Evolutionary conservation across 2,888 invertebrate species (phyloP), one percentile per base, ranked within the genome.

Genomic region (Stenolophus ochropezus): DNA sequence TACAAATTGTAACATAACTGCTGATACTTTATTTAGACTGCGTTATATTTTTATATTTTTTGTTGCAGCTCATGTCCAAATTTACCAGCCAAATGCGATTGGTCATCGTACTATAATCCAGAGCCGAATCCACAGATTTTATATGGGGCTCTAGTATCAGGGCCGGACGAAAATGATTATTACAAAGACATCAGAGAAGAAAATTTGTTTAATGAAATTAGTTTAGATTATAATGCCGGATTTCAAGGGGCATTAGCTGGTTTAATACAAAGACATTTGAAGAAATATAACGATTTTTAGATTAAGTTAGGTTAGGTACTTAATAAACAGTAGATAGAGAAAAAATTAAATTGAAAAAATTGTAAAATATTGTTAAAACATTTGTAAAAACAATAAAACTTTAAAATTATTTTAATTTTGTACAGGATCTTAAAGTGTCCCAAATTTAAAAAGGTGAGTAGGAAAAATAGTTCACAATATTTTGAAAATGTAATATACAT

Each of bases 141-240:
- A 2, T 89, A 90, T 83, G 92, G 92, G 0, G 92, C 92, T 14
- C 84, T 92, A 42, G 92, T 92, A 0, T 92, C 92, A 51, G 92
- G 92, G 0, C 92, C 92, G 0, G 91, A 91, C 84, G 88, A 88
- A 82, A 90, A 89, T 53, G 92, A 92, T 84, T 85, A 88, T 75
- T 92, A 91, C 86, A 88, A 88, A 71, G 92, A 92, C 85, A 86
- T 86, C 23, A 88, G 92, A 65, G 90, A 90, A 81, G 91, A 92
- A 83, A 91, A 90, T 85, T 87, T 91, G 11, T 91, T 91, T 84
- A 92, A 91, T 75, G 92, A 92, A 85, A 91, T 92, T 0, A 91
- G 91, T 6, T 86, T 91, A 16, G 91, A 92, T 84, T 92, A 90
- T 86, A 92, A 92, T 85, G 91, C 91, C 3, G 92, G 91, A 0